phyloP scores from a whole-genome alignment of 2,113 vertebrate genomes.

The Eurypyga helias region DNA sequence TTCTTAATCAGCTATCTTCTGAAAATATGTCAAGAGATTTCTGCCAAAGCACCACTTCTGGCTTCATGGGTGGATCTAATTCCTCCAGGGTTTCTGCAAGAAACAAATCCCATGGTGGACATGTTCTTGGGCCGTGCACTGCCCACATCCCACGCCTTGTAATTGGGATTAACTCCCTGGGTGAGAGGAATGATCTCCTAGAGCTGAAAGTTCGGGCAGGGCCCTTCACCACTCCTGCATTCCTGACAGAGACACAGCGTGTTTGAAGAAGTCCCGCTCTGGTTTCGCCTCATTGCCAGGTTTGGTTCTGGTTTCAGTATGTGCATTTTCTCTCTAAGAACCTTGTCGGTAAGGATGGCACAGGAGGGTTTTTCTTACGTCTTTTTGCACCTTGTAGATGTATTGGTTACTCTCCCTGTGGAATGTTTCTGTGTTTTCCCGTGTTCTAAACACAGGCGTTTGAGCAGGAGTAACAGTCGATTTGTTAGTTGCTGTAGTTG shows the following conservation, averaged over 20 bases:
- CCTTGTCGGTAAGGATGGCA: neutral
- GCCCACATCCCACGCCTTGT: neutral
- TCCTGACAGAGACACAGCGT: neutral
- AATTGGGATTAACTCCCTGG: neutral
- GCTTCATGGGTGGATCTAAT: neutral
- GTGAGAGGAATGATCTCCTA: neutral
- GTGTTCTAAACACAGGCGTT: neutral
- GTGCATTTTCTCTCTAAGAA: neutral
- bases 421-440: neutral
- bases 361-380: neutral
- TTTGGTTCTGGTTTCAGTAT: neutral
- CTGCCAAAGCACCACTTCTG: neutral
- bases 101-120: neutral
- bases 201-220: neutral
- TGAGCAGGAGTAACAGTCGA: neutral
- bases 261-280: neutral
- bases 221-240: neutral
- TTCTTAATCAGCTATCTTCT: neutral
- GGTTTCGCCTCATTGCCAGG: neutral
- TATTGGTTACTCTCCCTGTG: neutral
- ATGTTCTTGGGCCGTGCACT: neutral
- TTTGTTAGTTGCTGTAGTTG: neutral
- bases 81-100: neutral
- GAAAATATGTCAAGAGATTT: neutral
- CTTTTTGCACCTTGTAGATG: neutral